Evolutionary conservation across 2,888 invertebrate genomes (phyloP).

Genomic region (Drosophila maculinotata): DNA sequence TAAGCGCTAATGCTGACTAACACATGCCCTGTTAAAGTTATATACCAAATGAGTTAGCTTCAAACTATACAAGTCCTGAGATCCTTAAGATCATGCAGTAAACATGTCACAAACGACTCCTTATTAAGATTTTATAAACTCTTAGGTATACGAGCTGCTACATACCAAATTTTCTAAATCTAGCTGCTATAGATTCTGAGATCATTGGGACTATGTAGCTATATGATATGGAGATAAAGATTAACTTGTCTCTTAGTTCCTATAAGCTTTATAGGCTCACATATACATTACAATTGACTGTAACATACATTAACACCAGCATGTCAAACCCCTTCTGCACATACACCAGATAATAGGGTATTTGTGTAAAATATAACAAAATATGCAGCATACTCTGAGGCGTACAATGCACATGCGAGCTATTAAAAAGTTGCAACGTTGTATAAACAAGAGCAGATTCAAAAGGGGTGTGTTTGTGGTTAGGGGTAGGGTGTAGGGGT

Average conservation of each 20-base stretch:
- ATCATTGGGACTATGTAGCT: too few relatives aligned
- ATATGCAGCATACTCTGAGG: slow-evolving; percentile 22
- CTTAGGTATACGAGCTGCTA: too few relatives aligned
- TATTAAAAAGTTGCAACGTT: slow-evolving; percentile 63
- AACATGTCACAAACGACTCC: too few relatives aligned
- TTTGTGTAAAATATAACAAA: slow-evolving; percentile 3
- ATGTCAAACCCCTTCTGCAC: not conserved
- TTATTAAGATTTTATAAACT: too few relatives aligned
- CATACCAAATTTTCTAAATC: not conserved
- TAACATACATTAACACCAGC: too few relatives aligned
- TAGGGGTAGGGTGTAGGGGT: too few relatives aligned
- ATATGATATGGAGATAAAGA: too few relatives aligned
- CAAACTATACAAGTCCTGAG: not conserved
- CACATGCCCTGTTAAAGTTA: slow-evolving; percentile 13
- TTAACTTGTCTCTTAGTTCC: not conserved
- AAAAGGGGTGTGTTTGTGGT: not conserved
- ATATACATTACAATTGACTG: too few relatives aligned
- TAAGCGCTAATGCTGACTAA: not conserved
- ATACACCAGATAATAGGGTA: slow-evolving; percentile 11
- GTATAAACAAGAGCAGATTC: slow-evolving; percentile 15
- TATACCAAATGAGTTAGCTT: not conserved
- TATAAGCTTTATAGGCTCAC: not conserved
- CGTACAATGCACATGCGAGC: slow-evolving; percentile 58
- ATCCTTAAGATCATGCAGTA: too few relatives aligned
- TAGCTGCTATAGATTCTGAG: not conserved